Evolutionary conservation across 2,113 vertebrate genomes (phyloP), one percentile per base, ranked within the genome.

Genomic region (Phrynocephalus versicolor): DNA sequence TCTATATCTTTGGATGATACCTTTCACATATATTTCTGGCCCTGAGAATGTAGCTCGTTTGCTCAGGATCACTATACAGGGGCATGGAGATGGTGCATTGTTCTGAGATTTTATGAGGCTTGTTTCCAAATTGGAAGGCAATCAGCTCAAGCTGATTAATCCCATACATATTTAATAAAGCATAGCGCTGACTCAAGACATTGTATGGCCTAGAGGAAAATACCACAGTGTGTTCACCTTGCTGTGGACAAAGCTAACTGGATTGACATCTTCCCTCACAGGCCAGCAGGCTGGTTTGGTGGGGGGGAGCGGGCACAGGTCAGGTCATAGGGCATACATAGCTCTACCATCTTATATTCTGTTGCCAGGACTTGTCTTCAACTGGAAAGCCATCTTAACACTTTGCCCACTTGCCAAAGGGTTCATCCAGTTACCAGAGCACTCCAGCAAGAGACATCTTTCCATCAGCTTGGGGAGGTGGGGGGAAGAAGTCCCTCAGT

Each of bases 11-110:
- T 55, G 19, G 41, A 85, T 88, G 83, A 19, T 88, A 60, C 83
- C 51, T 90, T 91, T 77, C 84, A 51, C 82, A 74, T 55, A 33
- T 21, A 60, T 76, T 92, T 92, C 60, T 64, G 64, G 41, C 76
- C 83, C 79, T 0, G 0, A 14, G 1, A 30, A 37, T 35, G 88
- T 83, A 85, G 65, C 35, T 85, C 25, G 62, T 23, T 39, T 74
- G 58, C 13, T 82, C 16, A 23, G 27, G 57, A 16, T 45, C 13
- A 25, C 23, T 64, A 39, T 21, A 33, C 23, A 30, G 30, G 35
- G 39, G 25, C 14, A 30, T 39, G 33, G 35, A 9, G 35, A 16
- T 10, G 13, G 18, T 57, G 77, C 33, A 81, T 57, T 13, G 55
- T 37, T 25, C 1, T 41, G 70, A 33, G 37, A 45, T 64, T 58